phyloP scores from a whole-genome alignment of 1,140 invertebrate species.

The Brachionus plicatilis region DNA sequence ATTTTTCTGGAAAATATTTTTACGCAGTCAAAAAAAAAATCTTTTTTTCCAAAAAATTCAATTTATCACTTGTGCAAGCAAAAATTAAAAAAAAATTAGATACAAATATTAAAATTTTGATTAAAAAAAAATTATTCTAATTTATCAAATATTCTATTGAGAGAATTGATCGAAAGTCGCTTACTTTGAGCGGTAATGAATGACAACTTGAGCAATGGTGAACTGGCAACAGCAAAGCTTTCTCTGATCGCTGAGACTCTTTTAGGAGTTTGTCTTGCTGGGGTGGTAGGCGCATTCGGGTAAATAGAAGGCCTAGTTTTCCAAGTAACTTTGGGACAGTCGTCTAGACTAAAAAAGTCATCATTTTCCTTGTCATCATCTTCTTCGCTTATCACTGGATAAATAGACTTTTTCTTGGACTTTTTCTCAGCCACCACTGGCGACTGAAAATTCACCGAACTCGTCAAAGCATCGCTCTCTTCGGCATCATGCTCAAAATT shows the following conservation, averaged over 20 bases:
- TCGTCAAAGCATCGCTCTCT: background rate
- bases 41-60: background rate
- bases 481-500: background rate
- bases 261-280: background rate
- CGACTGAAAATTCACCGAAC: background rate
- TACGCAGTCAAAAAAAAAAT: too few relatives aligned
- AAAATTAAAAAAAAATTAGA: background rate
- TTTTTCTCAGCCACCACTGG: background rate
- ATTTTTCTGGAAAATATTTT: too few relatives aligned
- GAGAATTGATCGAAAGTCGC: conserved; percentile 4
- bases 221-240: background rate
- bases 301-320: conserved; percentile 11
- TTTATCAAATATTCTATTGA: conserved; percentile 28
- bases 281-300: background rate
- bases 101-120: background rate
- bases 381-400: conserved; percentile 1
- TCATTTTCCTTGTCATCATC: background rate
- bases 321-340: conserved; percentile 6
- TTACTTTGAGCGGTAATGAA: conserved; percentile 8
- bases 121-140: conserved; percentile 7
- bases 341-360: conserved; percentile 30
- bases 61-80: background rate
- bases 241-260: background rate
- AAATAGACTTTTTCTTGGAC: background rate
- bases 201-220: conserved; percentile 18